Evolutionary conservation across 2,797 vertebrate species (phyloP).

Genomic region (Sebastes melanostomus): DNA sequence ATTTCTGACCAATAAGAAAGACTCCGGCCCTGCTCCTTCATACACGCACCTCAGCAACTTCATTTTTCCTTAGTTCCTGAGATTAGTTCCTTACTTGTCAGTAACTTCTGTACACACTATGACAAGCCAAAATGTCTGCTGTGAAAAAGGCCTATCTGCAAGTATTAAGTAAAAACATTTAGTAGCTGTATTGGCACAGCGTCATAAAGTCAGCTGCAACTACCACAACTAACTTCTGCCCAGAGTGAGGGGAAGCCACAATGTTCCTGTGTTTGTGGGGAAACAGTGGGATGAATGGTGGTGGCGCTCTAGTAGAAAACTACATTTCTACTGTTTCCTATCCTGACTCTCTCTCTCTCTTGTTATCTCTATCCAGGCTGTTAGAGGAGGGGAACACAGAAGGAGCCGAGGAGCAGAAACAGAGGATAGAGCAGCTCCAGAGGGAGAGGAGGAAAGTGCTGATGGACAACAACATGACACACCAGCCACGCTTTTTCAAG

Average conservation of each 20-base stretch:
- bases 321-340: not conserved
- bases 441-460: constrained; percentile 90
- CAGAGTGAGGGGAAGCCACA: not conserved
- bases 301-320: not conserved
- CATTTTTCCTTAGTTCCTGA: not conserved
- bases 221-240: not conserved
- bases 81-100: not conserved
- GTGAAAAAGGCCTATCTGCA: not conserved
- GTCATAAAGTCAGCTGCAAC: not conserved
- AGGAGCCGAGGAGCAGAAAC: constrained; percentile 93
- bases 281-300: not conserved
- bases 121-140: not conserved
- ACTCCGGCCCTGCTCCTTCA: not conserved
- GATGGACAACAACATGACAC: constrained; percentile 88
- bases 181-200: not conserved
- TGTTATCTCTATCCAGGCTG: constrained; percentile 76
- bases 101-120: not conserved
- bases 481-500: constrained; percentile 94
- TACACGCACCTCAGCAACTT: not conserved
- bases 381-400: constrained; percentile 93
- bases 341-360: not conserved
- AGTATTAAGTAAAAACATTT: not conserved
- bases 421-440: constrained; percentile 94
- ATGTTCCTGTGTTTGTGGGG: not conserved
- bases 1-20: not conserved